These are phyloP conservation scores for Marronus borbonicus DNA, from an alignment of 2,888 invertebrate genomes.

Conservation along the genomic window DNA sequence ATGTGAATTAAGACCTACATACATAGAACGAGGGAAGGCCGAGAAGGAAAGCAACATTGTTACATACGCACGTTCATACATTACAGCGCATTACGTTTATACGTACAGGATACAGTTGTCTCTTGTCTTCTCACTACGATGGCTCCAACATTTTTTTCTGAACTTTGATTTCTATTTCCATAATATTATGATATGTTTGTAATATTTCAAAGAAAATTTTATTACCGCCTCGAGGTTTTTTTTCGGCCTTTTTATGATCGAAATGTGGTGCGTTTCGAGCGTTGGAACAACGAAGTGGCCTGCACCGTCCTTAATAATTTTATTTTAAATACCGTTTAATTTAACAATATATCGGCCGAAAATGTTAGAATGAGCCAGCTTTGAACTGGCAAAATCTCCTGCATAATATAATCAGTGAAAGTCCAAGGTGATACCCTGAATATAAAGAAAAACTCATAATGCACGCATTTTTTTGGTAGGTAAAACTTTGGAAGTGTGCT, in stretches of 20 bases:
- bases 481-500: no score
- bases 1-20: slow-evolving; percentile 67
- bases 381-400: no score
- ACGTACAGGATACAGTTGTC: slow-evolving; percentile 69
- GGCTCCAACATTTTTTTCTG: slow-evolving; percentile 22
- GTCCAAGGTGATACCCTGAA: no score
- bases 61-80: slow-evolving; percentile 19
- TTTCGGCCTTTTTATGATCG: slow-evolving; percentile 12
- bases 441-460: no score
- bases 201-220: slow-evolving; percentile 51
- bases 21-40: slow-evolving; percentile 25
- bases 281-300: not conserved
- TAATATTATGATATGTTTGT: slow-evolving; percentile 68
- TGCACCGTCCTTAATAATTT: not conserved
- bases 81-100: slow-evolving; percentile 49
- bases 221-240: slow-evolving; percentile 30
- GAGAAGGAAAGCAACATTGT: slow-evolving; percentile 22
- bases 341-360: no score
- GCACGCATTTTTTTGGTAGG: no score
- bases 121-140: slow-evolving; percentile 60
- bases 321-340: not conserved
- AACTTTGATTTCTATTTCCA: slow-evolving; percentile 56
- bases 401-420: no score
- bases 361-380: no score
- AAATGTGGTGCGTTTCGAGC: not conserved